Evolutionary conservation across 2,888 invertebrate genomes (phyloP).

Genomic region (Acronicta alni): DNA sequence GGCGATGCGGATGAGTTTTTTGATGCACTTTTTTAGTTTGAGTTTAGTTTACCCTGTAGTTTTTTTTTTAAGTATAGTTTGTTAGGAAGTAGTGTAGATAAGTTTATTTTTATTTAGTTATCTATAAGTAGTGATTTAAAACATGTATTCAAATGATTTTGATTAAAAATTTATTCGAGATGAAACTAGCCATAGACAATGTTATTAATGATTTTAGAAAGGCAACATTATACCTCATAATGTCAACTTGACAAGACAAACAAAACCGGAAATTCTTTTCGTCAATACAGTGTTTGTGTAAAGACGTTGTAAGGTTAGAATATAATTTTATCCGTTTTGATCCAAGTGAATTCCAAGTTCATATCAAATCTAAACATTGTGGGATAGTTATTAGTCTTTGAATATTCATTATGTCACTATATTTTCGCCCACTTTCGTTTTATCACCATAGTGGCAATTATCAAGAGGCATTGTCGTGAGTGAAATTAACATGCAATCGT

Average conservation of each 20-base stretch:
- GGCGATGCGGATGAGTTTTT: too few species aligned
- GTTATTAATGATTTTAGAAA: constrained; percentile 1
- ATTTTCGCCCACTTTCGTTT: constrained; percentile 31
- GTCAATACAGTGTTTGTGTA: constrained; percentile 74
- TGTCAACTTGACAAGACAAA: constrained; percentile 54
- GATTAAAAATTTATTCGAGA: too few species aligned
- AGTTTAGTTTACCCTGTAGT: too few species aligned
- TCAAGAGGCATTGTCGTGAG: constrained; percentile 54
- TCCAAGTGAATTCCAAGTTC: constrained; percentile 54
- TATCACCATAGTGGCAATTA: constrained; percentile 24
- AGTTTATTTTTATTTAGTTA: too few species aligned
- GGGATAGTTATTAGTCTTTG: constrained; percentile 6
- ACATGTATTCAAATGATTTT: too few species aligned
- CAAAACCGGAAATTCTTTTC: constrained; percentile 73
- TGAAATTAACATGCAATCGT: constrained; percentile 55
- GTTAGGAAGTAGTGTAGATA: too few species aligned
- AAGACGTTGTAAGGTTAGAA: constrained; percentile 86
- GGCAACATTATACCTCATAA: constrained; percentile 26
- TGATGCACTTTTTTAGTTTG: too few species aligned
- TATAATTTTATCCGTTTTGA: constrained; percentile 73
- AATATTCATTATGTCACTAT: constrained; percentile 38
- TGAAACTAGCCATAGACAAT: constrained; percentile 1
- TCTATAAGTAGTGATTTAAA: too few species aligned
- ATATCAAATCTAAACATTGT: constrained; percentile 19
- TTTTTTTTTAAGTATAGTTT: too few species aligned